Percentiles rank a stretch among this genome's conserved stretches.
phyloP scores from a whole-genome alignment of 2,113 vertebrate species.

The Atherinomorus stipes region DNA sequence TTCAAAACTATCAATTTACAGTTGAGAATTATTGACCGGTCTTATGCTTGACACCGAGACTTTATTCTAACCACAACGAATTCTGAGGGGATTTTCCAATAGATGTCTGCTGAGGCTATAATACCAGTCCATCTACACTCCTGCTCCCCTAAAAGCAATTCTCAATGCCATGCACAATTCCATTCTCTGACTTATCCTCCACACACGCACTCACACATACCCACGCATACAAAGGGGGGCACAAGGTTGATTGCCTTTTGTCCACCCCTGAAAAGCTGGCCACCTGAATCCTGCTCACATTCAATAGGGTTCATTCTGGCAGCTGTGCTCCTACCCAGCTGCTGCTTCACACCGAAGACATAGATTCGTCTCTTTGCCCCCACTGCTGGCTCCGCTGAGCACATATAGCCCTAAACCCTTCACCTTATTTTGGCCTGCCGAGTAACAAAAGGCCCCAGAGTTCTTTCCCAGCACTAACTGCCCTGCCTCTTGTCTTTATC shows the following conservation, averaged over 20 bases:
- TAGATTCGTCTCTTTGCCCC: slow-evolving; percentile 33
- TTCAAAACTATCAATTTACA: slow-evolving; percentile 69
- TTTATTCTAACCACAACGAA: slow-evolving; percentile 67
- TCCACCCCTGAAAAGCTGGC: slow-evolving; percentile 65
- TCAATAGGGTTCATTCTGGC: slow-evolving; percentile 72
- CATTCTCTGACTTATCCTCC: slow-evolving; percentile 55
- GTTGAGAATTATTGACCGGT: slow-evolving; percentile 61
- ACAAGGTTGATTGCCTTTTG: slow-evolving; percentile 72
- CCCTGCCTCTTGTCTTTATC: slow-evolving; percentile 37
- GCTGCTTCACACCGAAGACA: slow-evolving; percentile 70
- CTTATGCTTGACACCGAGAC: slow-evolving; percentile 58
- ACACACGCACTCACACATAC: slow-evolving; percentile 15
- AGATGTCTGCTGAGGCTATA: slow-evolving; percentile 61
- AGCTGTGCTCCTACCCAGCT: slow-evolving; percentile 52
- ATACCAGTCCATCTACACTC: slow-evolving; percentile 61
- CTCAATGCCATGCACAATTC: slow-evolving; percentile 57
- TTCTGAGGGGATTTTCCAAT: slow-evolving; percentile 70
- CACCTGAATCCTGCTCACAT: slow-evolving; percentile 74
- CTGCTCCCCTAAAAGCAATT: slow-evolving; percentile 69
- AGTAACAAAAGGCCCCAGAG: slow-evolving; percentile 13
- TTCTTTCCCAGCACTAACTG: slow-evolving; percentile 31
- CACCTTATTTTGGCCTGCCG: slow-evolving; percentile 45
- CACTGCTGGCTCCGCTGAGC: slow-evolving; percentile 12
- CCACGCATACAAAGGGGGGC: slow-evolving; percentile 45
- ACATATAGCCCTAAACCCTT: slow-evolving; percentile 27